A percentile compares a stretch with the other conserved stretches of the same genome.
phyloP scores from a whole-genome alignment of 2,888 invertebrate genomes.

The Neuroscelio doddi region DNA sequence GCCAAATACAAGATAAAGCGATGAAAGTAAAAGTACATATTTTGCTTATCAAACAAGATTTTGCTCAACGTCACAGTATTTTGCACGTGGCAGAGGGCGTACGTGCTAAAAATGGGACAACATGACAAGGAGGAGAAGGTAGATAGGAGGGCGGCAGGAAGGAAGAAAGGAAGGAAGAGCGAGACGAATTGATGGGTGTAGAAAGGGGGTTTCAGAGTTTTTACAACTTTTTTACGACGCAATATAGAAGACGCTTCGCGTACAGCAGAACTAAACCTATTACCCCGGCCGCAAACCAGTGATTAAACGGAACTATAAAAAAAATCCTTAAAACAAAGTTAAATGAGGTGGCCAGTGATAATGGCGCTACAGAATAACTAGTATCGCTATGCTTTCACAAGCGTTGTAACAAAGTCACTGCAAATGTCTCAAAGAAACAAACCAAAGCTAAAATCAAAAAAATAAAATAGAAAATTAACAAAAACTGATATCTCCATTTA shows the following conservation, averaged over 20 bases:
- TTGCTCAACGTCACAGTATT: slow-evolving; percentile 9
- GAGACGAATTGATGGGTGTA: slow-evolving; percentile 44
- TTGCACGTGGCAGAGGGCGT: slow-evolving; percentile 20
- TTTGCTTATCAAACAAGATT: slow-evolving; percentile 42
- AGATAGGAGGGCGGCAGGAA: slow-evolving; percentile 5
- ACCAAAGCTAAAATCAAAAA: too few species aligned
- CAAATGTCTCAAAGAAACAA: slow-evolving; percentile 12
- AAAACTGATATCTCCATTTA: too few species aligned
- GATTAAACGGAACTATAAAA: slow-evolving; percentile 70
- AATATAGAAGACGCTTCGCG: slow-evolving; percentile 61
- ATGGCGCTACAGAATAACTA: slow-evolving; percentile 58
- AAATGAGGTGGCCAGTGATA: slow-evolving; percentile 66
- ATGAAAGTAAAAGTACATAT: slow-evolving; percentile 26
- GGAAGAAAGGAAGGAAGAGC: slow-evolving; percentile 30
- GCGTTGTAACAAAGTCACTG: slow-evolving; percentile 5
- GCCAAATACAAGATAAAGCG: too few species aligned
- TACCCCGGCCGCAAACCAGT: slow-evolving; percentile 61
- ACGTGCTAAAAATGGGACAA: slow-evolving; percentile 25
- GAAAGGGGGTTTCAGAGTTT: slow-evolving; percentile 55
- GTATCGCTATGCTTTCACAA: slow-evolving; percentile 35
- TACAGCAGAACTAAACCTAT: slow-evolving; percentile 69
- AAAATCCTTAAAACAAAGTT: slow-evolving; percentile 67
- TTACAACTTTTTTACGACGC: slow-evolving; percentile 70
- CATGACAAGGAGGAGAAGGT: too few species aligned
- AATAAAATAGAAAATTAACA: too few species aligned